Conservation (phyloP, 2,888 invertebrate species). For the Thymelicus lineola region DNA sequence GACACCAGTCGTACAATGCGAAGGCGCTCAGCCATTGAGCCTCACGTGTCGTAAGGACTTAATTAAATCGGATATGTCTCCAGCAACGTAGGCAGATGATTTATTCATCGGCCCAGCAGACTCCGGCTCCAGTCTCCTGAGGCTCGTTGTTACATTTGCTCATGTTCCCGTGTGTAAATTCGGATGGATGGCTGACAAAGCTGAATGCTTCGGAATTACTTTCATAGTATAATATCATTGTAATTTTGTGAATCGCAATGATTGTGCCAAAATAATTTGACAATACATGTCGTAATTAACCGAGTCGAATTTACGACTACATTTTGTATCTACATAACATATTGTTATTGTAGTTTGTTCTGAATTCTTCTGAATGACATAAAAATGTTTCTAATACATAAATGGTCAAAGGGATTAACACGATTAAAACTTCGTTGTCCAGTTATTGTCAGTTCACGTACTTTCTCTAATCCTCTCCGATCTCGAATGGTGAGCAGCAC, state of each 20-base stretch:
- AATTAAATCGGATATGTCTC: conserved; percentile 76
- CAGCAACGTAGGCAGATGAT: conserved; percentile 72
- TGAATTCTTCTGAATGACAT: neutral
- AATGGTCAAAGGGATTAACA: conserved; percentile 18
- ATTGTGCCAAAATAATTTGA: neutral
- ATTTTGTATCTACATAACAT: neutral
- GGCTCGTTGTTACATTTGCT: conserved; percentile 39
- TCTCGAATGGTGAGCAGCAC: conserved; percentile 60
- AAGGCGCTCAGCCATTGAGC: conserved; percentile 64
- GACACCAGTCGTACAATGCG: conserved; percentile 58
- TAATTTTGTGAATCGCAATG: no score
- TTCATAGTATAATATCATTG: conserved; percentile 12
- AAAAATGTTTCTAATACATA: neutral
- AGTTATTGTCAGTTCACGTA: conserved; percentile 36
- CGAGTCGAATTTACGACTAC: neutral
- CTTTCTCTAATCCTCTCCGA: conserved; percentile 58
- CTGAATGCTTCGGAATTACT: conserved; percentile 2
- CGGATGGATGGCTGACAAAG: neutral
- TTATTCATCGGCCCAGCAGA: conserved; percentile 54
- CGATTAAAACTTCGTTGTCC: conserved; percentile 15
- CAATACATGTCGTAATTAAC: conserved; percentile 2
- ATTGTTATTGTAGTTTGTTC: neutral
- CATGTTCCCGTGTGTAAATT: conserved; percentile 7
- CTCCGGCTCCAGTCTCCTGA: conserved; percentile 45
- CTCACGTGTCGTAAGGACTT: conserved; percentile 79